phyloP scores from a whole-genome alignment of 30 jellyfish, hydroid and myxozoan species.

The Cassiopea xamachana region DNA sequence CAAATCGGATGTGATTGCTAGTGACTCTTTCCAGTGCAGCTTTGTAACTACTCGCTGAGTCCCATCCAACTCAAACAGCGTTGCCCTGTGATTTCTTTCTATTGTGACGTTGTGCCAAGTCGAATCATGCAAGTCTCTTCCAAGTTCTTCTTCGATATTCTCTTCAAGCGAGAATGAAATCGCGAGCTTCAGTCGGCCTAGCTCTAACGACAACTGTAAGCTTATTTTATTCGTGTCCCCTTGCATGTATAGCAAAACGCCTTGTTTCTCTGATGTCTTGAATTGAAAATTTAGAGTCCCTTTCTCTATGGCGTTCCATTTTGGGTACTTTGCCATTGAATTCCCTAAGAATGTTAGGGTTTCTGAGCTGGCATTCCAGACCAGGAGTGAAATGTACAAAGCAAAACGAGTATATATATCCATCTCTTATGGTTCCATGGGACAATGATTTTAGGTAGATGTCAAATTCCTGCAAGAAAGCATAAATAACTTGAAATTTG shows the following conservation, averaged over 20 bases:
- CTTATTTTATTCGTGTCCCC: not conserved
- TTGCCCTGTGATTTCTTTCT: slow-evolving; percentile 58
- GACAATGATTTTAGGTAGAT: not conserved
- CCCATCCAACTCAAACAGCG: slow-evolving; percentile 64
- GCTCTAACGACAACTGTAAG: slow-evolving; percentile 22
- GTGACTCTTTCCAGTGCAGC: slow-evolving; percentile 34
- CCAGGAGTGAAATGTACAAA: not conserved
- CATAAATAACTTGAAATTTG: no score
- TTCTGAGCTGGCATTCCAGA: slow-evolving; percentile 4
- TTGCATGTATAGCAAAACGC: slow-evolving; percentile 51
- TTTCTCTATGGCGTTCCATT: slow-evolving; percentile 63
- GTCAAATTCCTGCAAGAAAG: no score
- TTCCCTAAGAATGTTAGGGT: slow-evolving; percentile 58
- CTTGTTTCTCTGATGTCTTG: slow-evolving; percentile 67
- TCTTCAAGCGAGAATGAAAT: slow-evolving; percentile 32
- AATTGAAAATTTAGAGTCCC: slow-evolving; percentile 75
- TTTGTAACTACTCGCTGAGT: slow-evolving; percentile 39
- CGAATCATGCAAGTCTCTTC: slow-evolving; percentile 48
- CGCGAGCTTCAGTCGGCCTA: slow-evolving; percentile 39
- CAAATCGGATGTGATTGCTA: slow-evolving; percentile 34
- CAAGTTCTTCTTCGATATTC: slow-evolving; percentile 36
- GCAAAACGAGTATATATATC: not conserved
- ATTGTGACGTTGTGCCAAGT: slow-evolving; percentile 70
- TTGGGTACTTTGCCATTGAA: slow-evolving; percentile 72
- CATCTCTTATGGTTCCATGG: slow-evolving; percentile 1